Conservation (phyloP, 2,888 invertebrate genomes). For the Hypselothyrea guttata region DNA sequence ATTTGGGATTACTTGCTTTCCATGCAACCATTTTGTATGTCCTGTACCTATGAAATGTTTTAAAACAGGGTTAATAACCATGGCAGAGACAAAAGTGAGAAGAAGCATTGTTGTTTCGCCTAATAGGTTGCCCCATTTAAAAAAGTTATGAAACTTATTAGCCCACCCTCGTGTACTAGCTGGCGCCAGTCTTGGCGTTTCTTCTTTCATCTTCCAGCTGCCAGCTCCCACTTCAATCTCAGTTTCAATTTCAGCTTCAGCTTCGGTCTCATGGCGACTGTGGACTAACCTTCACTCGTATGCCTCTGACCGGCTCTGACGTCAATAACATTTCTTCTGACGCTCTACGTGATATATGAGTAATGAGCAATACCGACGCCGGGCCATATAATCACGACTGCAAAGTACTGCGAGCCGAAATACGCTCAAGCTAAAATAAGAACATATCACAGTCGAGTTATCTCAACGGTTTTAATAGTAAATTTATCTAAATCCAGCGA, state of each 20-base stretch:
- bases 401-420: neutral
- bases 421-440: neutral
- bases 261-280: slow-evolving; percentile 26
- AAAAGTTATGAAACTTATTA: no score
- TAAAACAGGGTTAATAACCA: no score
- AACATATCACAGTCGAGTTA: neutral
- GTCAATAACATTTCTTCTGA: slow-evolving; percentile 42
- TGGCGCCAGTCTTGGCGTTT: slow-evolving; percentile 27
- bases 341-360: slow-evolving; percentile 41
- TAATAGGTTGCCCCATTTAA: no score
- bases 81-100: no score
- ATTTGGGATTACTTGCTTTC: no score
- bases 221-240: slow-evolving; percentile 1
- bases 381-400: slow-evolving; percentile 27
- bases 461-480: no score
- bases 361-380: slow-evolving; percentile 28
- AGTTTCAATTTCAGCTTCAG: slow-evolving; percentile 1
- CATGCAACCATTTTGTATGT: no score
- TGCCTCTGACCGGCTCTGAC: slow-evolving; percentile 28
- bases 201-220: slow-evolving; percentile 23
- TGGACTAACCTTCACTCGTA: slow-evolving; percentile 39
- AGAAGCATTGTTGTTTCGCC: no score
- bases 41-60: no score
- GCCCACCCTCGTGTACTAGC: slow-evolving; percentile 2
- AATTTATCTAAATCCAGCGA: no score